Evolutionary conservation across 2,888 invertebrate species (phyloP), one percentile per base, ranked within the genome.

Genomic region (Erebia ligea): DNA sequence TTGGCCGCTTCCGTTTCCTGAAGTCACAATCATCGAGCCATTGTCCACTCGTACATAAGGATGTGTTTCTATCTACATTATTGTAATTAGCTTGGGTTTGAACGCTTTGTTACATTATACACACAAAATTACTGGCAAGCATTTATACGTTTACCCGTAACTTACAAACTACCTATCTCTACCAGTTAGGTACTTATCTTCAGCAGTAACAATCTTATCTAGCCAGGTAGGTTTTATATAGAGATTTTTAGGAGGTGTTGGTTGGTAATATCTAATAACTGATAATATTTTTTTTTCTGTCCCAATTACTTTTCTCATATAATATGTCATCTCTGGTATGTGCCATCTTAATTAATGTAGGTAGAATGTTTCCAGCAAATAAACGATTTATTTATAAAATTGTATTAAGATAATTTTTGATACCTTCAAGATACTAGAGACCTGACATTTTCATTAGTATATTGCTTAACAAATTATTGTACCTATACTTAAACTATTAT

Each of bases 1-100:
- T 89, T 90, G 90, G 88, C 76, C 69, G 84, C 86, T 87, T 92
- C 92, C 92, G 91, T 86, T 91, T 91, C 90, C 90, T 86, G 85
- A 88, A 87, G 86, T 85, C 82, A 86, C 82, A 83, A 85, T 86
- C 85, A 79, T 77, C 77, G 79, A 83, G 82, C 80, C 83, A 86
- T 84, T 72, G 73, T 75, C 69, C 72, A 58, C 86, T 85, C 86
- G 86, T 87, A 82, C 70, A 81, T 82, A 85, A 84, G 81, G 82
- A 82, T 62, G 62, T 83, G 78, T 80, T 73, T 76, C 68, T 73
- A 80, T 80, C 76, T 76, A 73, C 77, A 80, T 78, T 78, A 77
- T 77, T 79, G 56, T 71, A 68, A 68, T 71, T 57, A 34, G 34
- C 21, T 59, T 62, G 57, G 59, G 69, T 68, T 61, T 72, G 67